Percentiles rank a stretch among this genome's conserved stretches.
Conservation (phyloP, 2,797 vertebrate genomes). For the Prionace glauca region DNA sequence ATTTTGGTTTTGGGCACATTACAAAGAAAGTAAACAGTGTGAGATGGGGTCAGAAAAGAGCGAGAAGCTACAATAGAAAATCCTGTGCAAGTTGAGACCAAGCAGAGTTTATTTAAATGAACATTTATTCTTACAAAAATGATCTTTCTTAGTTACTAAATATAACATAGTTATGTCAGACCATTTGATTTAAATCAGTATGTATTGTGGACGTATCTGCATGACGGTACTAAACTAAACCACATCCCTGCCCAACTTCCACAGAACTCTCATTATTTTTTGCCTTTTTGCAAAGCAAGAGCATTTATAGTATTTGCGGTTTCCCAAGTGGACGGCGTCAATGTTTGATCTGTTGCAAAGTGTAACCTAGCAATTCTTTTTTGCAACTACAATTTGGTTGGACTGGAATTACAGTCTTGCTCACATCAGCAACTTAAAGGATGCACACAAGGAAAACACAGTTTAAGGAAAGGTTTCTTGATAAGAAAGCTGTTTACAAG, state of each 20-base stretch:
- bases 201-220: not conserved
- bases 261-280: not conserved
- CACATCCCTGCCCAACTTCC: not conserved
- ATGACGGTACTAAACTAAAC: conserved; percentile 9
- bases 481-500: not conserved
- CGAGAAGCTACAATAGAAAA: not conserved
- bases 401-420: not conserved
- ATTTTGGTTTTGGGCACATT: not conserved
- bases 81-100: no score
- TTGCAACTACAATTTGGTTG: not conserved
- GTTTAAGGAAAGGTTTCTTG: not conserved
- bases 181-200: not conserved
- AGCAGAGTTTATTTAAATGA: not conserved
- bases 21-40: not conserved
- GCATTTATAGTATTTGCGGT: not conserved
- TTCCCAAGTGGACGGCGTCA: not conserved
- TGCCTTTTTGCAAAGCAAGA: not conserved
- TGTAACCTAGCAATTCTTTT: not conserved
- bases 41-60: not conserved
- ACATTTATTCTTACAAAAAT: not conserved
- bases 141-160: not conserved
- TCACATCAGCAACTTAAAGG: not conserved
- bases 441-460: not conserved
- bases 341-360: conserved; percentile 6
- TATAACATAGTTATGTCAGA: not conserved